Evolutionary conservation across 2,888 invertebrate genomes (phyloP).

Genomic region (Poecilus cupreus): DNA sequence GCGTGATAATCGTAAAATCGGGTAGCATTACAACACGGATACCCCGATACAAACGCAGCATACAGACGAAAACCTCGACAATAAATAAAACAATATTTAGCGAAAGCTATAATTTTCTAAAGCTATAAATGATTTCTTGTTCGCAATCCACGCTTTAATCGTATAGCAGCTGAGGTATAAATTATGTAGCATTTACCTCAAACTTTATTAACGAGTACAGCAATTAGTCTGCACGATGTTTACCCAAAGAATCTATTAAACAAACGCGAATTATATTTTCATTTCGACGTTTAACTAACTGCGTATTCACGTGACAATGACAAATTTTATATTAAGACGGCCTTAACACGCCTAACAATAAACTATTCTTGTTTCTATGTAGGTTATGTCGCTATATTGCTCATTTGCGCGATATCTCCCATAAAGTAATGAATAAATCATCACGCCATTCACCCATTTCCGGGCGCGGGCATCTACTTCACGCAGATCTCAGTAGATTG

Average conservation of each 20-base stretch:
- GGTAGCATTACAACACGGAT: not conserved
- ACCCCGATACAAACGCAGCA: not conserved
- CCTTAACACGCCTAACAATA: not conserved
- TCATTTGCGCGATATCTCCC: not conserved
- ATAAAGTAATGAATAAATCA: not conserved
- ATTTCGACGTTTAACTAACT: constrained; percentile 35
- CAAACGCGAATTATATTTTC: constrained; percentile 42
- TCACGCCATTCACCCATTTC: not conserved
- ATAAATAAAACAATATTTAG: constrained; percentile 57
- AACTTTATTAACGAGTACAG: constrained; percentile 56
- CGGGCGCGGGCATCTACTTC: too few species aligned
- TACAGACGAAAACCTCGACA: constrained; percentile 32
- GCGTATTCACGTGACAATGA: constrained; percentile 35
- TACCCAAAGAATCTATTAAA: constrained; percentile 48
- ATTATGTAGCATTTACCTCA: constrained; percentile 54
- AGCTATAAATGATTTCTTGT: constrained; percentile 56
- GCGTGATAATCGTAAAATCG: constrained; percentile 45
- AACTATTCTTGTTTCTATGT: constrained; percentile 39
- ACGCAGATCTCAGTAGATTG: too few species aligned
- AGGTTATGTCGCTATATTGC: not conserved
- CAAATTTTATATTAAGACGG: constrained; percentile 16
- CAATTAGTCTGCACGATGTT: constrained; percentile 50
- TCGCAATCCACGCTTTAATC: constrained; percentile 52
- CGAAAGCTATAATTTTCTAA: constrained; percentile 52
- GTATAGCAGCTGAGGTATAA: constrained; percentile 46